phyloP scores from a whole-genome alignment of 2,113 vertebrate species.

The Aplodontia rufa region DNA sequence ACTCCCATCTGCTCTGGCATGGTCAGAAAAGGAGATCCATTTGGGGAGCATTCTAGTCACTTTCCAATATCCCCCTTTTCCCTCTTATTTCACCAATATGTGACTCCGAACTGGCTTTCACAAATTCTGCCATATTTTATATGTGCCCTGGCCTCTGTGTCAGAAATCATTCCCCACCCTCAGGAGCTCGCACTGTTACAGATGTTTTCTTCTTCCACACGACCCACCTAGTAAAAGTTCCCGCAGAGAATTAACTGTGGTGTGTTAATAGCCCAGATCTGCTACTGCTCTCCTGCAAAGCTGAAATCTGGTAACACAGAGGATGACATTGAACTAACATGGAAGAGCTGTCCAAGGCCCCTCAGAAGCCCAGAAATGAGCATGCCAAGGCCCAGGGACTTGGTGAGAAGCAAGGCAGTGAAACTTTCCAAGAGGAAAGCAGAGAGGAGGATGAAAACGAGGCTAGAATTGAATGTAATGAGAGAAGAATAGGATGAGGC shows the following conservation, averaged over 20 bases:
- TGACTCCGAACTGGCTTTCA: background rate
- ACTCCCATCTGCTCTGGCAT: background rate
- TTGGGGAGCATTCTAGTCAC: background rate
- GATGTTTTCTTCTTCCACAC: background rate
- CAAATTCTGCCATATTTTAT: background rate
- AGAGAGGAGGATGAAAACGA: background rate
- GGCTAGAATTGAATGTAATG: background rate
- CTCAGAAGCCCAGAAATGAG: background rate
- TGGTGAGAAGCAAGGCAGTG: background rate
- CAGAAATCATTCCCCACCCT: background rate
- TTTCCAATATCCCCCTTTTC: background rate
- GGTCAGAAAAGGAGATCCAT: background rate
- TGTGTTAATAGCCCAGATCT: conserved; percentile 67
- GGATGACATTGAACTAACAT: background rate
- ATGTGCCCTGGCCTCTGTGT: background rate
- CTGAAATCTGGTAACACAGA: background rate
- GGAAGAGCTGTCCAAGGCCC: background rate
- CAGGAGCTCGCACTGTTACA: background rate
- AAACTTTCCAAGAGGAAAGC: conserved; percentile 29
- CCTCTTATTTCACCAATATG: background rate
- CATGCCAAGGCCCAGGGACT: conserved; percentile 22
- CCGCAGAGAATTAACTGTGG: conserved; percentile 64
- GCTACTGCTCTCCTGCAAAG: conserved; percentile 45
- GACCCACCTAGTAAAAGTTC: conserved; percentile 45
- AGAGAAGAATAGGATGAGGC: background rate